Evolutionary conservation across 2,797 vertebrate species (phyloP), one percentile per base, ranked within the genome.

Genomic region (Oreochromis grahami): DNA sequence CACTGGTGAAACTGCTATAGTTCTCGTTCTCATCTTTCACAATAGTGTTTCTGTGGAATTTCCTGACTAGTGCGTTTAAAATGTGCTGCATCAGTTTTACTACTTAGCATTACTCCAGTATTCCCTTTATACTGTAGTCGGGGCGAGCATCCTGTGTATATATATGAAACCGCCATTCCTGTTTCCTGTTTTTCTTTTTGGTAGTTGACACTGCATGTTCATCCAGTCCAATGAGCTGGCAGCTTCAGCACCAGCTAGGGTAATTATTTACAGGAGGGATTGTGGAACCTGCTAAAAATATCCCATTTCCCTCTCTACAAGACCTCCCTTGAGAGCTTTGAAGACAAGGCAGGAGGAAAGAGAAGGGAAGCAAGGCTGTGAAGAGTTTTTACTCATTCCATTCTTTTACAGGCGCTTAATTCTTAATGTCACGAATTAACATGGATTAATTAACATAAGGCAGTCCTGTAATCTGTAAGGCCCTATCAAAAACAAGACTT

Each of bases 261-360:
- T 93, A 93, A 95, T 94, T 94, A 93, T 95, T 95, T 95, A 94
- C 93, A 93, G 89, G 86, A 91, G 77, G 85, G 87, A 93, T 90
- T 86, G 87, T 91, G 80, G 83, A 90, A 91, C 80, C 63, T 85
- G 88, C 92, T 94, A 93, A 95, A 95, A 94, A 95, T 93, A 95
- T 77, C 83, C 32, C 65, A 68, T 81, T 84, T 82, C 78, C 82
- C 86, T 88, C 79, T 88, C 86, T 79, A 65, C 65, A 51, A 89
- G 83, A 84, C 56, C 76, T 92, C 93, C 88, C 89, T 70, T 1
- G 85, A 91, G 87, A 88, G 56, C 56, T 89, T 86, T 85, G 68
- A 86, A 72, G 85, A 89, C 50, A 84, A 86, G 79, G 84, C 76
- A 72, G 81, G 41, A 82, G 80, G 77, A 72, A 85, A 58, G 19